Base-by-base conservation (phyloP, 1,140 invertebrate species). In the Meloidogyne chitwoodi region DNA sequence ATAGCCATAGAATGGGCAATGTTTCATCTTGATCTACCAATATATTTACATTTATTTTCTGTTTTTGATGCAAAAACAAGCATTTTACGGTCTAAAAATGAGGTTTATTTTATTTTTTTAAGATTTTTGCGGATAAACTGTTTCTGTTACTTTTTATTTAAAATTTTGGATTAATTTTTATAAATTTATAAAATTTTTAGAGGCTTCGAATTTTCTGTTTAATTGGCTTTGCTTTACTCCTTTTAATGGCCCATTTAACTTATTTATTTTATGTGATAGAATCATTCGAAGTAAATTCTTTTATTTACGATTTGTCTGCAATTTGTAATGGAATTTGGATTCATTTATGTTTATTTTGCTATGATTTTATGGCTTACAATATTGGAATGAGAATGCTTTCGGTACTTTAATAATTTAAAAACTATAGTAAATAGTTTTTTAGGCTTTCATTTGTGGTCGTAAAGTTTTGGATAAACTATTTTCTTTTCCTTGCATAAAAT, bases 11-110 rank as follows among this genome's bases (percentile, higher is more conserved):
- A 77, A 34, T 84, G 79, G 74, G 34, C 79, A 19, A 82, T 83
- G 81, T 8, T 29, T n/a, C 78, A 83, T 73, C 38, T 83, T 16
- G 67, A 31, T 26, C 24, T 81, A 5, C 65, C 68, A 8, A 81
- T 82, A 22, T 84, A 82, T 48, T 64, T 70, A 5, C 82, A 84
- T 29, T 68, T 82, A 56, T 82, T 82, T 44, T 82, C 82, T 12
- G 31, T 82, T 38, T 83, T 83, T 48, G 26, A 72, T 31, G 5
- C 77, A 12, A 34, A 44, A 11, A 34, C 27, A 8, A 48, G 68
- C 11, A 31, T 69, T 56, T 12, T 44, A 16, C 22, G 38, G 41
- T 24, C 14, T 22, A 79, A 79, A 34, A 78, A 62, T 66, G 64
- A 41, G 44, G 48, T 67, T 16, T 62, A 3, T n/a, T 34, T 24